phyloP scores from a whole-genome alignment of 2,113 vertebrate species.

The Anarrhichthys ocellatus region DNA sequence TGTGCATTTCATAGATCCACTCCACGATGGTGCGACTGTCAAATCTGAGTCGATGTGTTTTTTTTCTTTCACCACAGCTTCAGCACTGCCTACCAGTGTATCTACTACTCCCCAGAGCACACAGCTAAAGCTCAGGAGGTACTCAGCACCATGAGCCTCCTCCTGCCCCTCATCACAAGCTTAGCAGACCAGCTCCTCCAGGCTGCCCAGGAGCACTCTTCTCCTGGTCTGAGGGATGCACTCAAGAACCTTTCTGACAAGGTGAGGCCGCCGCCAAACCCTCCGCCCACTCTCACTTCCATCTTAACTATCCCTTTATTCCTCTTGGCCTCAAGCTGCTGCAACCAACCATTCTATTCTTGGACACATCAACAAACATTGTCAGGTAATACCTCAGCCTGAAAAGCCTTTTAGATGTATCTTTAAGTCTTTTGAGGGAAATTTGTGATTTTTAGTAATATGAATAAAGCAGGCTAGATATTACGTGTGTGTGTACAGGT shows the following conservation, averaged over 20 bases:
- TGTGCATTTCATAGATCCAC: not conserved
- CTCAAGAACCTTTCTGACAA: slow-evolving; percentile 97
- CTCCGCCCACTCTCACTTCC: slow-evolving; percentile 1
- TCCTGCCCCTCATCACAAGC: slow-evolving; percentile 92
- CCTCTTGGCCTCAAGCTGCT: slow-evolving; percentile 6
- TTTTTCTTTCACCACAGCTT: slow-evolving; percentile 67
- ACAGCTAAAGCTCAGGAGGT: slow-evolving; percentile 97
- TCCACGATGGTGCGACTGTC: not conserved
- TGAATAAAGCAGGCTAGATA: not conserved
- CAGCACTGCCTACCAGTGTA: slow-evolving; percentile 97
- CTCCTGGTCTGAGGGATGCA: slow-evolving; percentile 89
- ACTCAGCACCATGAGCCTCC: slow-evolving; percentile 91
- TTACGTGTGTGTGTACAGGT: not conserved
- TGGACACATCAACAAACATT: slow-evolving; percentile 1
- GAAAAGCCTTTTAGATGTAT: not conserved
- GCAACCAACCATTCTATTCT: slow-evolving; percentile 28
- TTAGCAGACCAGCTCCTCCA: slow-evolving; percentile 93
- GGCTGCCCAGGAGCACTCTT: slow-evolving; percentile 91
- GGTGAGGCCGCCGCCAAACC: slow-evolving; percentile 81
- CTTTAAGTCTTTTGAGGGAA: not conserved
- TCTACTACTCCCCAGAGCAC: slow-evolving; percentile 99
- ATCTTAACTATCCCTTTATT: slow-evolving; percentile 17
- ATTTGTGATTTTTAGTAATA: not conserved
- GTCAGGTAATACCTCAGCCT: slow-evolving; percentile 16
- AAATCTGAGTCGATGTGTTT: slow-evolving; percentile 9